These are phyloP conservation scores for Calyptomena viridis DNA, from an alignment of 2,113 vertebrate genomes.

Conservation along the genomic window DNA sequence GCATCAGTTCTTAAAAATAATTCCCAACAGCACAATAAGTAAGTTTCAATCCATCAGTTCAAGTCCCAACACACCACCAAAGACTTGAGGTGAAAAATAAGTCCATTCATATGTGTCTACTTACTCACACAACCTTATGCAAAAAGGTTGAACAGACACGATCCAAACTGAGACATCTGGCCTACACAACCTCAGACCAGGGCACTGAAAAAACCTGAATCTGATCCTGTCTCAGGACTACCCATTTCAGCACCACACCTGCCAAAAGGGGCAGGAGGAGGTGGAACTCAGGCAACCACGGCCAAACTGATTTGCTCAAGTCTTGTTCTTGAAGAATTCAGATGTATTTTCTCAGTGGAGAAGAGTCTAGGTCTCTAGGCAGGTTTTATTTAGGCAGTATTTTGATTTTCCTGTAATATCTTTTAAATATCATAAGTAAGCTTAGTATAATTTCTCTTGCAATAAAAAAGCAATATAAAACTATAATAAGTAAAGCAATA, in stretches of 20 bases:
- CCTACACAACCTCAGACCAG: not conserved
- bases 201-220: not conserved
- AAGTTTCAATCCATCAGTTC: not conserved
- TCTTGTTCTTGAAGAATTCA: not conserved
- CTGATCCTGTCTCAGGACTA: not conserved
- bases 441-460: not conserved
- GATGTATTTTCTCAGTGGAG: not conserved
- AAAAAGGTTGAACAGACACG: not conserved
- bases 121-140: not conserved
- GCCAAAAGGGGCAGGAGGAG: not conserved
- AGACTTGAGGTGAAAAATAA: not conserved
- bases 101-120: not conserved
- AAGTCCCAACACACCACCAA: not conserved
- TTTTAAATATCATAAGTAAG: not conserved
- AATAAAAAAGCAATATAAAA: not conserved
- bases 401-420: not conserved
- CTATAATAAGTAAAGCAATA: not conserved
- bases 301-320: not conserved
- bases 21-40: not conserved
- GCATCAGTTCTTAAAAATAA: not conserved
- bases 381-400: not conserved
- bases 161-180: not conserved
- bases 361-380: not conserved
- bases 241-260: not conserved
- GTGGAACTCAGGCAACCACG: not conserved